Evolutionary conservation across 1,140 invertebrate species (phyloP).

Genomic region (Chlorops oryzae): DNA sequence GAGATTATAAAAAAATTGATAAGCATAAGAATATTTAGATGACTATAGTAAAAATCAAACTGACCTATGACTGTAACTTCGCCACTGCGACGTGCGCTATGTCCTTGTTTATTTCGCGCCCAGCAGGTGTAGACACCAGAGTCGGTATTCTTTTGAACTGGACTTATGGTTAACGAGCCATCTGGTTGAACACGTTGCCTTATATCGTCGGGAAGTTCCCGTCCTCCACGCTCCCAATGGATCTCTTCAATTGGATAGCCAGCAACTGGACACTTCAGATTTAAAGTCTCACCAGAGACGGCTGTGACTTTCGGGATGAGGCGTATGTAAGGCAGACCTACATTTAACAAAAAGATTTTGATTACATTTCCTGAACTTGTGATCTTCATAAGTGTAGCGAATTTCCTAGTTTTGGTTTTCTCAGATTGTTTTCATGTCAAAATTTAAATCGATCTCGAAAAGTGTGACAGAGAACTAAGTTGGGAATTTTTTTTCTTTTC

Average conservation of each 20-base stretch:
- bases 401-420: too few species aligned
- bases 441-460: too few species aligned
- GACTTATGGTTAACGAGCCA: constrained; percentile 66
- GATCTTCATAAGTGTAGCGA: too few species aligned
- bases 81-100: constrained; percentile 63
- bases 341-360: too few species aligned
- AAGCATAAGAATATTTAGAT: too few species aligned
- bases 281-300: constrained; percentile 71
- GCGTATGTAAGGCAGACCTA: constrained; percentile 77
- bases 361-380: too few species aligned
- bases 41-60: constrained; percentile 26
- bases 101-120: constrained; percentile 66
- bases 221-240: constrained; percentile 71
- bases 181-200: constrained; percentile 69
- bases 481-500: too few species aligned
- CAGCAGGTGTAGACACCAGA: constrained; percentile 73
- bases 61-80: constrained; percentile 71
- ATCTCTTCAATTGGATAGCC: constrained; percentile 77
- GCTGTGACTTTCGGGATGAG: constrained; percentile 78
- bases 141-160: constrained; percentile 68
- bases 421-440: too few species aligned
- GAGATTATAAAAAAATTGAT: too few species aligned
- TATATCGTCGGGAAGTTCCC: constrained; percentile 71
- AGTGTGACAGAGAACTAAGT: too few species aligned
- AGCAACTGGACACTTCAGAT: constrained; percentile 77